phyloP scores from a whole-genome alignment of 2,113 vertebrate species.

The Scomber scombrus region DNA sequence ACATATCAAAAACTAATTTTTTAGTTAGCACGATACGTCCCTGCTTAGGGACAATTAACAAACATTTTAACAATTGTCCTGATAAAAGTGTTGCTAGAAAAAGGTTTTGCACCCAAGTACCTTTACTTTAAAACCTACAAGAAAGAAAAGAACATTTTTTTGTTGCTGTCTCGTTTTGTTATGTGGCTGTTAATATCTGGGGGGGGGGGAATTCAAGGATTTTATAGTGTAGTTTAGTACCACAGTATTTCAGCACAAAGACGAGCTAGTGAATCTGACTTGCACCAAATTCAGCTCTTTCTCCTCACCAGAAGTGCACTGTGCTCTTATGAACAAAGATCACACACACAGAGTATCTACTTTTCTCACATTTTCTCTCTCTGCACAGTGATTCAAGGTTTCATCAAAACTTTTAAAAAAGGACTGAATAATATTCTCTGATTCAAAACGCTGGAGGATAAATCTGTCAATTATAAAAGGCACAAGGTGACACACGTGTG shows the following conservation, averaged over 20 bases:
- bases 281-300: background rate
- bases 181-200: too few relatives aligned
- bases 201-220: background rate
- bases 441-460: conserved; percentile 11
- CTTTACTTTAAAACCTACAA: background rate
- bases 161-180: too few relatives aligned
- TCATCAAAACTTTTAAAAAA: conserved; percentile 10
- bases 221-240: background rate
- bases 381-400: background rate
- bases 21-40: too few relatives aligned
- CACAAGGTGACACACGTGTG: background rate
- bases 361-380: background rate
- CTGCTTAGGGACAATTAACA: too few relatives aligned
- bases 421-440: conserved; percentile 1
- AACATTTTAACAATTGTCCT: too few relatives aligned
- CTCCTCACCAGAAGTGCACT: background rate
- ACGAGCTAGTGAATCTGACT: background rate
- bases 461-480: background rate
- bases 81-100: too few relatives aligned
- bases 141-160: too few relatives aligned
- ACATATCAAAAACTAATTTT: too few relatives aligned
- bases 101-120: too few relatives aligned
- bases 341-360: background rate
- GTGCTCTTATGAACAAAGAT: too few relatives aligned
- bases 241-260: background rate